Percentiles rank a stretch among this genome's conserved stretches.
Evolutionary conservation across 2,797 vertebrate species (phyloP).

Genomic region (Octomys mimax): DNA sequence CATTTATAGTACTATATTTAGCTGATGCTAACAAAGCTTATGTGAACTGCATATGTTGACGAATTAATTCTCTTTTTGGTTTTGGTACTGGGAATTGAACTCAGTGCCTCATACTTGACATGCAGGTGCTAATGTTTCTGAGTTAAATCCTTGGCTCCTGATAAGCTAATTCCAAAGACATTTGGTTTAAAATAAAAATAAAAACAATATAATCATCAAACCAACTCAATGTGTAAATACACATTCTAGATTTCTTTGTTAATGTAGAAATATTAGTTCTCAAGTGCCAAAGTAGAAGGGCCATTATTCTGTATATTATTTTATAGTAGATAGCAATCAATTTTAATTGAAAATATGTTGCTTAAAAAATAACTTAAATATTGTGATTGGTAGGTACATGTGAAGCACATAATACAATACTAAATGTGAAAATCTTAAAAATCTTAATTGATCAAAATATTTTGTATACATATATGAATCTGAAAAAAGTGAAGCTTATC

Average conservation of each 20-base stretch:
- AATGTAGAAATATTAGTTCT: conserved; percentile 14
- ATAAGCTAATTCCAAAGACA: not conserved
- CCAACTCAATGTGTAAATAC: not conserved
- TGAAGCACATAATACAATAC: not conserved
- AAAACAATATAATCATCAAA: not conserved
- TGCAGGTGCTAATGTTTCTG: too few relatives aligned
- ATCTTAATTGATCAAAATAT: not conserved
- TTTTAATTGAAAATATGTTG: conserved; percentile 21
- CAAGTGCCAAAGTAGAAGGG: not conserved
- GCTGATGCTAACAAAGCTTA: not conserved
- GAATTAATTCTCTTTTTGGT: not conserved
- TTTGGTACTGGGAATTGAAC: too few relatives aligned
- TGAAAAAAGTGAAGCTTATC: not conserved
- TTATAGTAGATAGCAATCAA: not conserved
- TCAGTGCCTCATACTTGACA: too few relatives aligned
- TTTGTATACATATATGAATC: not conserved
- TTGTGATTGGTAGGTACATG: not conserved
- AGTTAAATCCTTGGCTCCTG: too few relatives aligned
- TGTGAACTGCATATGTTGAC: not conserved
- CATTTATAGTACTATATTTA: not conserved
- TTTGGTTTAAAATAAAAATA: not conserved
- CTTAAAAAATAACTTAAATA: not conserved
- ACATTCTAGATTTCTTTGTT: not conserved
- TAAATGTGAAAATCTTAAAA: conserved; percentile 8
- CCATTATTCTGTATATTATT: not conserved